Conservation (phyloP, 1,140 invertebrate genomes). For the Lepidurus arcticus region DNA sequence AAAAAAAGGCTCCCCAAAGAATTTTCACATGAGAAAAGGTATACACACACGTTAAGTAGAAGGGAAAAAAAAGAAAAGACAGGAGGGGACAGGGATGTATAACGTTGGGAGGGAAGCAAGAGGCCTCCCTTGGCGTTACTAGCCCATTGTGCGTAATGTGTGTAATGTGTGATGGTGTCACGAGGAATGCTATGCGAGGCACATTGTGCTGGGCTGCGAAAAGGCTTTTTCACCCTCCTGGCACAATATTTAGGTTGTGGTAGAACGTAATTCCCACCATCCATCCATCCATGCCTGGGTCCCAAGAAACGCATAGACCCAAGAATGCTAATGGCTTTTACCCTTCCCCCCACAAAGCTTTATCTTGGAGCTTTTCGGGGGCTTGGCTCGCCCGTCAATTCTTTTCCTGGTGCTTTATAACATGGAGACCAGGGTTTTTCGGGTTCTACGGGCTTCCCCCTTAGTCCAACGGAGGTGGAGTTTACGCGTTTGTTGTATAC, state of each 20-base stretch:
- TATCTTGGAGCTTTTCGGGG: background rate
- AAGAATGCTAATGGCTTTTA: constrained; percentile 16
- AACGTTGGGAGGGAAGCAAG: background rate
- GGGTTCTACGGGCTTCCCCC: background rate
- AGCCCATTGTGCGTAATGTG: constrained; percentile 12
- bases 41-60: background rate
- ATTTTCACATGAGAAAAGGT: background rate
- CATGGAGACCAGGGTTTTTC: too few species aligned
- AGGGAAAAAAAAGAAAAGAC: background rate
- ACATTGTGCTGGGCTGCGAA: background rate
- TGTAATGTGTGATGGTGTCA: constrained; percentile 12
- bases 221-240: constrained; percentile 17
- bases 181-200: background rate
- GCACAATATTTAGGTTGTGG: constrained; percentile 19
- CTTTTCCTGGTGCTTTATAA: too few species aligned
- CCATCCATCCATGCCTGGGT: background rate
- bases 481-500: constrained; percentile 19
- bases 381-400: background rate
- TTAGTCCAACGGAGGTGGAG: background rate
- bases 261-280: constrained; percentile 21
- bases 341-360: background rate
- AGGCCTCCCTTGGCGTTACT: constrained; percentile 16
- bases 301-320: constrained; percentile 18
- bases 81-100: background rate
- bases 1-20: background rate